Base-by-base conservation (phyloP, 2,797 vertebrate genomes). In the Pempheris klunzingeri region DNA sequence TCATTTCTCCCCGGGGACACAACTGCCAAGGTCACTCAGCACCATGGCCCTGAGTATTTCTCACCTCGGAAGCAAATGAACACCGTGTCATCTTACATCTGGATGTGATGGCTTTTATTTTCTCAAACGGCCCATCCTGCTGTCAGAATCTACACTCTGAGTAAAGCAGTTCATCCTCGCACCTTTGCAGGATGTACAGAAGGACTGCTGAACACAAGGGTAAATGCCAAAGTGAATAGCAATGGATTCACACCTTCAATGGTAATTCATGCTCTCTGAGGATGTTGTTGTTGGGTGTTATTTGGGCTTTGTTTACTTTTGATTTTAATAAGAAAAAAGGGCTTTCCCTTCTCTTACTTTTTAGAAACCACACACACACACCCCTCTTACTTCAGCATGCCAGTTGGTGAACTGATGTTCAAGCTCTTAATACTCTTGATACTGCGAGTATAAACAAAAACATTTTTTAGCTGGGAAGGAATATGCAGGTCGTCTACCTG, bases 21-120 rank as follows among this genome's bases (percentile, higher is more conserved):
- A 78, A 64, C 88, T 92, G 92, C 88, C 93, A 90, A 86, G 88
- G 82, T 89, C 83, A 81, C 74, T 81, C 71, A 75, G 41, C 89
- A 81, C 80, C 80, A 57, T 13, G 60, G 80, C 72, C 77, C 49
- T 77, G 87, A 90, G 80, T 83, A 49, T 74, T 89, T 92, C 90
- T 91, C 93, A 94, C 93, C 90, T 93, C 88, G 8, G 63, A 80
- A 78, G 72, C 81, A 90, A 92, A 93, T 78, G 88, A 92, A 88
- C 60, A 30, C 62, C 0, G 72, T 92, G 92, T 93, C 92, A 91
- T 83, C 86, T 90, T 89, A 81, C 84, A 92, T 90, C 13, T 64
- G 50, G 67, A 81, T 44, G 53, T 50, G 83, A 70, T 76, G 66
- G 80, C 79, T 79, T 84, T 74, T 68, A 77, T 83, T 87, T 83